phyloP scores from a whole-genome alignment of 2,888 invertebrate species.

The Callyntrura guangdongensis region DNA sequence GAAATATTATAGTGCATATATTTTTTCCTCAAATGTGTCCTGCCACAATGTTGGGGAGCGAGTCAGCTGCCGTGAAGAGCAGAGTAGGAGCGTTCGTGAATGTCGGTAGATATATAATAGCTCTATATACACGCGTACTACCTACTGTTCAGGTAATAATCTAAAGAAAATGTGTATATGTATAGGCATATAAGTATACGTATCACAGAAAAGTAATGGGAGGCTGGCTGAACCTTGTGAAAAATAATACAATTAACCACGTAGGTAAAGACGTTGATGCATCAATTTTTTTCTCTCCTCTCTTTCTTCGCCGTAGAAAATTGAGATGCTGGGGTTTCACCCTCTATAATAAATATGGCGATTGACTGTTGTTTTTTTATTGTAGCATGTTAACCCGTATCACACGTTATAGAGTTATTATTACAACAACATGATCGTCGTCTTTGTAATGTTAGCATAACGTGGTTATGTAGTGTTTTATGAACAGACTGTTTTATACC shows the following conservation, averaged over 20 bases:
- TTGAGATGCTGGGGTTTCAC: slow-evolving; percentile 71
- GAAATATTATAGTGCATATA: background rate
- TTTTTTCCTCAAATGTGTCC: no score
- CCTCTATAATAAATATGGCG: slow-evolving; percentile 51
- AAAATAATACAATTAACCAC: slow-evolving; percentile 76
- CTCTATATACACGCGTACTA: background rate
- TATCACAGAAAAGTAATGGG: background rate
- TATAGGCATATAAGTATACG: no score
- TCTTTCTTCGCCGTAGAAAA: slow-evolving; percentile 62
- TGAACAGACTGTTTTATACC: no score
- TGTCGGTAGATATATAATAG: no score
- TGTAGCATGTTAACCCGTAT: background rate
- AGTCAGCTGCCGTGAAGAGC: slow-evolving; percentile 67
- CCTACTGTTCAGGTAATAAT: slow-evolving; percentile 16
- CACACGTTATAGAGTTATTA: slow-evolving; percentile 26
- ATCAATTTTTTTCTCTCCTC: slow-evolving; percentile 61
- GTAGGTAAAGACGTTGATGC: slow-evolving; percentile 74
- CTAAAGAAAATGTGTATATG: background rate
- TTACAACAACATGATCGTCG: background rate
- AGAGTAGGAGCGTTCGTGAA: background rate
- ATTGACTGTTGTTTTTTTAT: slow-evolving; percentile 59
- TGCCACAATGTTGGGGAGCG: slow-evolving; percentile 10
- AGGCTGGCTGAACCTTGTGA: slow-evolving; percentile 67
- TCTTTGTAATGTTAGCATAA: background rate
- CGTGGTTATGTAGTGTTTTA: no score